Evolutionary conservation across 2,113 vertebrate genomes (phyloP).

Genomic region (Pelecanoides urinatrix): DNA sequence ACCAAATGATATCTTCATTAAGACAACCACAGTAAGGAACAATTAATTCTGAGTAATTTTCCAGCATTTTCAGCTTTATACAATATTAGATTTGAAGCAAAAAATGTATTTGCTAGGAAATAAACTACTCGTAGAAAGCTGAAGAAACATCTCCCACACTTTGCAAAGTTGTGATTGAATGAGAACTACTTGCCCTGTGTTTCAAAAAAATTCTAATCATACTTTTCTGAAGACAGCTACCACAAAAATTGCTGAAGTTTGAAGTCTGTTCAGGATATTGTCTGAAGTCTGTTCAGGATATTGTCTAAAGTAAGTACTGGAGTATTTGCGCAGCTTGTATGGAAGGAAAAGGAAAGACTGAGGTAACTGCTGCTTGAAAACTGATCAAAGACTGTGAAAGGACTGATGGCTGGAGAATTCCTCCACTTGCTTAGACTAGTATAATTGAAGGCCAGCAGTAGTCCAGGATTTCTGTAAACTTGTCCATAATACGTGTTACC

Average conservation of each 20-base stretch:
- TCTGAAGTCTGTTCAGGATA: neutral
- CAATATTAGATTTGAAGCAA: neutral
- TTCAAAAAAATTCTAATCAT: neutral
- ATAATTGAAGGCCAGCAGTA: neutral
- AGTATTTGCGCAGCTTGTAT: neutral
- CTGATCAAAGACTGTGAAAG: neutral
- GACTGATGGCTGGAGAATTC: neutral
- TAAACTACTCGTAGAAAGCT: neutral
- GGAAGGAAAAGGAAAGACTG: neutral
- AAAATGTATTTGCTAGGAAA: neutral
- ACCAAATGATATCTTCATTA: neutral
- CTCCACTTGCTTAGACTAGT: neutral
- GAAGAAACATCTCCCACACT: neutral
- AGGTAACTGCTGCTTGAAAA: neutral
- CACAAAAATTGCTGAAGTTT: neutral
- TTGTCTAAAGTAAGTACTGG: neutral
- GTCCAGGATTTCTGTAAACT: neutral
- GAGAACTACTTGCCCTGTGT: neutral
- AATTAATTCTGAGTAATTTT: neutral
- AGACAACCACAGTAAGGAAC: neutral
- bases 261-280: neutral
- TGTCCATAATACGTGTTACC: neutral
- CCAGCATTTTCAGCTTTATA: neutral
- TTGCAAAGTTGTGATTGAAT: neutral
- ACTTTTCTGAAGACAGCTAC: neutral